Percentiles rank a stretch among this genome's conserved stretches.
Evolutionary conservation across 2,888 invertebrate species (phyloP).

Genomic region (Standfussiana lucernea): DNA sequence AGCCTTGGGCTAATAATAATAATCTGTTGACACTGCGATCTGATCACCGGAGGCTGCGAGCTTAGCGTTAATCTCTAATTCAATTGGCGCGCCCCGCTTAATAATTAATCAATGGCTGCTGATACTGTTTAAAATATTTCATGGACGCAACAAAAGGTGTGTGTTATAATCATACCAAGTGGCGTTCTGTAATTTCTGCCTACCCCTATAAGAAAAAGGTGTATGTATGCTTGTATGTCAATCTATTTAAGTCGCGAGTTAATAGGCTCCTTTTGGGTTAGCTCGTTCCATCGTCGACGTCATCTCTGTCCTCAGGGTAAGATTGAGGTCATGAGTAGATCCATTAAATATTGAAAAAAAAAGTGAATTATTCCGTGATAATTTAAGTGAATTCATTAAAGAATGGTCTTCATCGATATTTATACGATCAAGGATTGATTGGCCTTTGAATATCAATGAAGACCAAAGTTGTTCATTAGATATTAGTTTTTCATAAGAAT

Average conservation of each 20-base stretch:
- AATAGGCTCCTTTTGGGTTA: no score
- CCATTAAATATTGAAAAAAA: no score
- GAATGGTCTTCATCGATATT: not conserved
- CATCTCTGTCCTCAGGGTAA: no score
- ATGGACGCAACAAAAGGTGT: not conserved
- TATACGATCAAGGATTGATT: constrained; percentile 4
- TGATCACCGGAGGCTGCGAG: constrained; percentile 9
- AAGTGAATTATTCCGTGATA: not conserved
- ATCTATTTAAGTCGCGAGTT: no score
- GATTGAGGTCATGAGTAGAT: no score
- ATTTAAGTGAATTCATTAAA: not conserved
- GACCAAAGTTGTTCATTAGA: not conserved
- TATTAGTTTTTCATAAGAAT: no score
- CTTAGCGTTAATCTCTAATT: constrained; percentile 33
- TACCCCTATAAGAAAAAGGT: not conserved
- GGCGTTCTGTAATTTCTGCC: not conserved
- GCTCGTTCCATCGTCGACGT: no score
- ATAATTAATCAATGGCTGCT: constrained; percentile 31
- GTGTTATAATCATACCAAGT: not conserved
- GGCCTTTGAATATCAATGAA: not conserved
- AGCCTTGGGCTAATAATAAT: constrained; percentile 6
- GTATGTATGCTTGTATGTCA: not conserved
- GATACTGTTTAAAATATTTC: not conserved
- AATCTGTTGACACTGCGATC: constrained; percentile 24
- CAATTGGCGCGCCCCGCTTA: constrained; percentile 19